Conservation (phyloP, 2,888 invertebrate species). For the Lapara coniferarum region DNA sequence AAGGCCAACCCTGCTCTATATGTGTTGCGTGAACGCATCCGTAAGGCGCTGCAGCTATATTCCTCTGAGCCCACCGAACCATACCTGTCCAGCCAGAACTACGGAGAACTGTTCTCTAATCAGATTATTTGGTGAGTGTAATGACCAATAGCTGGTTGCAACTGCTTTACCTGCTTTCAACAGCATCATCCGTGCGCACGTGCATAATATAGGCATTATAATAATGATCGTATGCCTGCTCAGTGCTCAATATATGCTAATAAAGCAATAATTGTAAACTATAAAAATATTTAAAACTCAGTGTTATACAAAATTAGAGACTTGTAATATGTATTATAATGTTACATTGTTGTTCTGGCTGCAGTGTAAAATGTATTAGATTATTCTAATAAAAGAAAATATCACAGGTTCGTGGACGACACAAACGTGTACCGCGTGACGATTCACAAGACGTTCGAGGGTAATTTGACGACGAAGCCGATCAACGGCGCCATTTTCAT, state of each 20-base stretch:
- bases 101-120: constrained; percentile 99
- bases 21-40: constrained; percentile 97
- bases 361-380: too few relatives aligned
- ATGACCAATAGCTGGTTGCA: neutral
- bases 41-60: constrained; percentile 99
- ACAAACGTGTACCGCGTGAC: constrained; percentile 99
- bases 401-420: constrained; percentile 95
- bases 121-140: constrained; percentile 96
- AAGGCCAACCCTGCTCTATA: constrained; percentile 99
- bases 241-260: too few relatives aligned
- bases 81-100: constrained; percentile 99
- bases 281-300: too few relatives aligned
- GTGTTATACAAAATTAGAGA: too few relatives aligned
- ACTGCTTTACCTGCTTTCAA: too few relatives aligned
- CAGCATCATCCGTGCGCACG: too few relatives aligned
- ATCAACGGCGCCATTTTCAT: constrained; percentile 99
- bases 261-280: too few relatives aligned
- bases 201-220: neutral
- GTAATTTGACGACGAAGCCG: constrained; percentile 99
- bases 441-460: constrained; percentile 99
- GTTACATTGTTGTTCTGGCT: too few relatives aligned
- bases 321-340: too few relatives aligned
- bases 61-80: constrained; percentile 99
- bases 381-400: neutral
- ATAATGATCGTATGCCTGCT: neutral